A percentile compares a stretch with the other conserved stretches of the same genome.
phyloP scores from a whole-genome alignment of 2,888 invertebrate genomes.

The Ennomos erosarius region DNA sequence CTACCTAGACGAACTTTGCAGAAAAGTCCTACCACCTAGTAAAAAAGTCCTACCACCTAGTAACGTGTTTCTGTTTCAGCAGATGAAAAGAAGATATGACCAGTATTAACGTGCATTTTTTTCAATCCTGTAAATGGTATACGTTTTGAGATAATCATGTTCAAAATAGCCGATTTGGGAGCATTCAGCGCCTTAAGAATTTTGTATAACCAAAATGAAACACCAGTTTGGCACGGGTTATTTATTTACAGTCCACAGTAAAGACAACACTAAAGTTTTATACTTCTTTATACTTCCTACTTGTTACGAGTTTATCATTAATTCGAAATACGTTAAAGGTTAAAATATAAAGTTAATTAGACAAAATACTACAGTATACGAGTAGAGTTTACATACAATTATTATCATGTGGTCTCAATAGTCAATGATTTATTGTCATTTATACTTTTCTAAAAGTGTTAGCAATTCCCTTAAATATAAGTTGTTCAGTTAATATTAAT shows the following conservation, averaged over 20 bases:
- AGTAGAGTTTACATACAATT: conserved; percentile 58
- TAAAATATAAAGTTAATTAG: conserved; percentile 32
- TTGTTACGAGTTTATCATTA: conserved; percentile 27
- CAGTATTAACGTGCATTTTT: too few relatives aligned
- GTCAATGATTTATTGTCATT: conserved; percentile 67
- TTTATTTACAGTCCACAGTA: conserved; percentile 75
- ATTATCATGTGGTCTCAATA: conserved; percentile 69
- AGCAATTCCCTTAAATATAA: conserved; percentile 43
- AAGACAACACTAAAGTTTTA: conserved; percentile 65
- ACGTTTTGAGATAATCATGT: too few relatives aligned
- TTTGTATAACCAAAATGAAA: conserved; percentile 58
- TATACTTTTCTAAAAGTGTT: not conserved
- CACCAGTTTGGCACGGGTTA: conserved; percentile 55
- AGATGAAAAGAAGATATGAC: too few relatives aligned
- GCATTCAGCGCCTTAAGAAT: too few relatives aligned
- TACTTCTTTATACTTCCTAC: conserved; percentile 42
- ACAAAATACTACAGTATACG: conserved; percentile 55
- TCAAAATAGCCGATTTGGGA: too few relatives aligned
- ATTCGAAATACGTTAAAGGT: conserved; percentile 16
- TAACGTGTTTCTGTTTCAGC: too few relatives aligned
- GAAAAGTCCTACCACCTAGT: too few relatives aligned
- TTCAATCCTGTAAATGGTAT: too few relatives aligned
- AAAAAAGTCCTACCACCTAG: too few relatives aligned
- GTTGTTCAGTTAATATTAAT: conserved; percentile 34
- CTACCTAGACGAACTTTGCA: too few relatives aligned